These are phyloP conservation scores for Morone saxatilis DNA, from an alignment of 2,113 vertebrate species.

Conservation along the genomic window DNA sequence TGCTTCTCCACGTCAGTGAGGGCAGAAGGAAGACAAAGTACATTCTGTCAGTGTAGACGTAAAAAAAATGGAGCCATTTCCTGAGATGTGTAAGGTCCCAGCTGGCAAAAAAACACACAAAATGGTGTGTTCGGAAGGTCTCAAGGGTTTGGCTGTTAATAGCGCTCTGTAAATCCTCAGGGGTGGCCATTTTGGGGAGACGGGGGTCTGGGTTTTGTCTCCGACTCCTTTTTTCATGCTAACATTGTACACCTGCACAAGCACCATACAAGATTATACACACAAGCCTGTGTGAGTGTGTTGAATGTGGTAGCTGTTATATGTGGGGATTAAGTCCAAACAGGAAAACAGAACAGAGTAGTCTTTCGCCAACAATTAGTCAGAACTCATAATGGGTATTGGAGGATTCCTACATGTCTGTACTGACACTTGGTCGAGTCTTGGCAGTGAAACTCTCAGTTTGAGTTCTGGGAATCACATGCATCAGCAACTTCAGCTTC, in stretches of 20 bases:
- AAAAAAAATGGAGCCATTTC: conserved; percentile 44
- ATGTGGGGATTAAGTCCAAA: conserved; percentile 19
- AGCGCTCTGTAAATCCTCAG: conserved; percentile 60
- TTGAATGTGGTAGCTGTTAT: conserved; percentile 19
- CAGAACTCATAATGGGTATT: conserved; percentile 10
- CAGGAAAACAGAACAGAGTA: neutral
- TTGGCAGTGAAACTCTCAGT: conserved; percentile 24
- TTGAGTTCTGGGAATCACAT: conserved; percentile 30
- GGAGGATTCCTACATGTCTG: conserved; percentile 25
- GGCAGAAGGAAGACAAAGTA: conserved; percentile 54
- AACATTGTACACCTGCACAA: conserved; percentile 58
- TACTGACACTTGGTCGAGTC: conserved; percentile 15
- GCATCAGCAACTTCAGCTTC: conserved; percentile 31
- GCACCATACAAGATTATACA: conserved; percentile 37
- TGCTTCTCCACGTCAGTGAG: conserved; percentile 23
- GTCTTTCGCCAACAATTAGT: conserved; percentile 20
- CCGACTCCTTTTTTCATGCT: conserved; percentile 43
- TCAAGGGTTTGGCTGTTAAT: conserved; percentile 57
- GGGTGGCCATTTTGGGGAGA: conserved; percentile 57
- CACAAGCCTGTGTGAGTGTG: neutral
- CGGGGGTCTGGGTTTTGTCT: conserved; percentile 65
- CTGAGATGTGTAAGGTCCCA: conserved; percentile 34
- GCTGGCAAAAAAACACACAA: conserved; percentile 24
- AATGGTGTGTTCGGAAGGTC: conserved; percentile 64
- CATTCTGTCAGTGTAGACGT: conserved; percentile 34